Evolutionary conservation across 2,113 vertebrate genomes (phyloP).

Genomic region (Symphodus melops): DNA sequence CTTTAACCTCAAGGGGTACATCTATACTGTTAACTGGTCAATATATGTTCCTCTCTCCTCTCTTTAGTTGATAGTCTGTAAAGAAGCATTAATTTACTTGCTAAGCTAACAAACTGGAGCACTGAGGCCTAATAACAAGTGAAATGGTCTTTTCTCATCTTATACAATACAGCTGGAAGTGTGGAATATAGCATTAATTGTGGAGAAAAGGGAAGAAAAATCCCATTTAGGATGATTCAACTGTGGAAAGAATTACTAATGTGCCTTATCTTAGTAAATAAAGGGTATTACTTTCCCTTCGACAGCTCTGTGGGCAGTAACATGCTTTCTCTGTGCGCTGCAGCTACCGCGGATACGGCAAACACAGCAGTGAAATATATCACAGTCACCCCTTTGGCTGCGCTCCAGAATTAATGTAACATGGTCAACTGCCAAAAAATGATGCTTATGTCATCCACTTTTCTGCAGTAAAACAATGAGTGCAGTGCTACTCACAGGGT

Average conservation of each 20-base stretch:
- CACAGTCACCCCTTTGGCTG: constrained; percentile 67
- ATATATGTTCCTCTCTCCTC: constrained; percentile 51
- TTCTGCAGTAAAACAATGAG: constrained; percentile 57
- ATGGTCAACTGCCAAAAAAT: constrained; percentile 61
- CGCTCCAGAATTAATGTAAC: constrained; percentile 70
- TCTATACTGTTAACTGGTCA: constrained; percentile 54
- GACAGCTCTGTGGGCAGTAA: constrained; percentile 28
- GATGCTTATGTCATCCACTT: constrained; percentile 73
- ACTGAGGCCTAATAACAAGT: background rate
- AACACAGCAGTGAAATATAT: constrained; percentile 72
- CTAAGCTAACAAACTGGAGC: constrained; percentile 1
- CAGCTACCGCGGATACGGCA: constrained; percentile 66
- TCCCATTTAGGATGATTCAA: constrained; percentile 9
- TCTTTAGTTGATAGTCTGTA: constrained; percentile 36
- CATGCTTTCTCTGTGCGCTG: constrained; percentile 52
- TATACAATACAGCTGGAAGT: background rate
- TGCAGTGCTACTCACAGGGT: background rate
- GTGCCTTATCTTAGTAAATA: constrained; percentile 43
- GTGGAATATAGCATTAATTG: constrained; percentile 3
- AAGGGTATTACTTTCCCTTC: constrained; percentile 39
- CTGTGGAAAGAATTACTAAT: constrained; percentile 44
- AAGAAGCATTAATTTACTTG: constrained; percentile 46
- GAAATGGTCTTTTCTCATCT: background rate
- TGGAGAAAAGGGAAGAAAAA: constrained; percentile 4
- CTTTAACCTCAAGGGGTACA: constrained; percentile 48